Evolutionary conservation across 2,888 invertebrate genomes (phyloP).

Genomic region (Blomia tropicalis): DNA sequence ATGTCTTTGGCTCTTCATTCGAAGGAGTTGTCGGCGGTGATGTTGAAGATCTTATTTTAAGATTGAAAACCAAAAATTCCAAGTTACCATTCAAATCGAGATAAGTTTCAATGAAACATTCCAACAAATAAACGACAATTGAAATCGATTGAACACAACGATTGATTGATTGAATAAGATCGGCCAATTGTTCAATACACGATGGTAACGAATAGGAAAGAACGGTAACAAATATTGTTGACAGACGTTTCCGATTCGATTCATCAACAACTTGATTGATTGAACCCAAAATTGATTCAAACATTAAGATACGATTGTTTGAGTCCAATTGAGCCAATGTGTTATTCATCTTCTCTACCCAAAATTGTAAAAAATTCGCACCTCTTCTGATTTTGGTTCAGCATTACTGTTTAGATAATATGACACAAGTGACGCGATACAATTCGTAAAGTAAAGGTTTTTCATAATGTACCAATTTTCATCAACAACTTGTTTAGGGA

Average conservation of each 20-base stretch:
- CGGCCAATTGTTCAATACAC: not conserved
- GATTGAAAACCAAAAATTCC: not conserved
- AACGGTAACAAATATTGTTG: not conserved
- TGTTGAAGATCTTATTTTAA: not conserved
- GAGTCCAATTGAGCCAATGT: not conserved
- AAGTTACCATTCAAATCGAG: conserved; percentile 1
- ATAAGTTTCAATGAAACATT: conserved; percentile 8
- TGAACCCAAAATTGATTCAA: not conserved
- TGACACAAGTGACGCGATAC: not conserved
- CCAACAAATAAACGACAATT: not conserved
- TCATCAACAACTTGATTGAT: not conserved
- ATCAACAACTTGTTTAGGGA: not conserved
- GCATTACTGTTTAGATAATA: not conserved
- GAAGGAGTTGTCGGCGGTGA: not conserved
- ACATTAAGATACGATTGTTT: not conserved
- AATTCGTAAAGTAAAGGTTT: conserved; percentile 4
- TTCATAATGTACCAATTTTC: not conserved
- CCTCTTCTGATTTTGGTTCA: not conserved
- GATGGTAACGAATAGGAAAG: not conserved
- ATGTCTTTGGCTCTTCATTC: not conserved
- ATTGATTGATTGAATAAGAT: not conserved
- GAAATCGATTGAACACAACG: not conserved
- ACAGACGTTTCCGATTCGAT: not conserved
- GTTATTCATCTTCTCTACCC: not conserved
- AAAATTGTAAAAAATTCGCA: not conserved